Evolutionary conservation across 2,888 invertebrate genomes (phyloP), one percentile per base, ranked within the genome.

Genomic region (Amiota communis): DNA sequence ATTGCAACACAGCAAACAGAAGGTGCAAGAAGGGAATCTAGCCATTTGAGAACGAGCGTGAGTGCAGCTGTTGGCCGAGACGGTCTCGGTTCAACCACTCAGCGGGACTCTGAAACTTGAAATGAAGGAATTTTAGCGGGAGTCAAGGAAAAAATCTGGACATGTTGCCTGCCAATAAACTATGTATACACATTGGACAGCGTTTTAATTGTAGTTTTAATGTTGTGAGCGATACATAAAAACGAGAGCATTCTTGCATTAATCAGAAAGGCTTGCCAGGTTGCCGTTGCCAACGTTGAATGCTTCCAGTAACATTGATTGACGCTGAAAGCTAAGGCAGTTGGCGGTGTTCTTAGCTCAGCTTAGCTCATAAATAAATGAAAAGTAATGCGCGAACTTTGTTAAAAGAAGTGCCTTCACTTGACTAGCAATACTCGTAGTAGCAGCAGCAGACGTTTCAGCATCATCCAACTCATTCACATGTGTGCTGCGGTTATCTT

Each of bases 201-300:
- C 51, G 70, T 85, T 83, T 83, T 83, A 83, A 83, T 83, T 83
- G 84, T 86, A 78, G 75, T 57, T 76, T 51, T 57, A 70, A 46
- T 56, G 64, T 47, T 49, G 53, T 23, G 17, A 36, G 64, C 46
- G 65, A 13, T 13, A 56, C 57, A 69, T 78, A 78, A 78, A 79
- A 79, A 84, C 79, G 80, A 76, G 74, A 79, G 82, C 78, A 83
- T 83, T 83, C 83, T 85, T 85, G 86, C 84, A 83, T 83, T 83
- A 83, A 85, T 83, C 86, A 85, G 84, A 83, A 85, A 83, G 83
- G 61, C 48, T 61, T 48, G 20, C 20, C 17, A 23, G 17, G 10
- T 59, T 53, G 53, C n/a, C 57, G 20, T n/a, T 15, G 23, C 51
- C 57, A 51, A 51, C 23, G 20, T 23, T 15, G 23, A 13, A n/a